Percentiles rank a stretch among this genome's conserved stretches.
Conservation (phyloP, 1,140 invertebrate species). For the Maniola jurtina region DNA sequence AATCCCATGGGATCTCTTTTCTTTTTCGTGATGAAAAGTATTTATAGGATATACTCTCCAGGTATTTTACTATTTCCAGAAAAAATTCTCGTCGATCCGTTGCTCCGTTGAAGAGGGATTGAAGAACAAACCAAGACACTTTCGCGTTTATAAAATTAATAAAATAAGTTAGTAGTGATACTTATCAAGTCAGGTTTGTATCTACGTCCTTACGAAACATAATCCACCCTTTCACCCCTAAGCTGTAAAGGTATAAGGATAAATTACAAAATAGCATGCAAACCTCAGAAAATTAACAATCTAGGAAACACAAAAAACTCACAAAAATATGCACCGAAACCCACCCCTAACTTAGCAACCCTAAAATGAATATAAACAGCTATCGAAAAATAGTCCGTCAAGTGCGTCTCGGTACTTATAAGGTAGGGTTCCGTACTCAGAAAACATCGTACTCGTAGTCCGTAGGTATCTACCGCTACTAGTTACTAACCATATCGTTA, state of each 20-base stretch:
- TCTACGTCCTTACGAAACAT: not conserved
- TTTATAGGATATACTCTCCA: too few species aligned
- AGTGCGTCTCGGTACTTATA: not conserved
- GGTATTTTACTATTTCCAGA: too few species aligned
- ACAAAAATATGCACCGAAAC: slow-evolving; percentile 13
- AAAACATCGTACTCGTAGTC: too few species aligned
- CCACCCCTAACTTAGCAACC: slow-evolving; percentile 13
- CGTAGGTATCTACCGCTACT: too few species aligned
- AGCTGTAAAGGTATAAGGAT: not conserved
- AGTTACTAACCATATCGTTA: too few species aligned
- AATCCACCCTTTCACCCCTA: not conserved
- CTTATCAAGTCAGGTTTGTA: not conserved
- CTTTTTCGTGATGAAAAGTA: too few species aligned
- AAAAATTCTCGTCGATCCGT: too few species aligned
- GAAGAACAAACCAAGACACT: too few species aligned
- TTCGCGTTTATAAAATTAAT: too few species aligned
- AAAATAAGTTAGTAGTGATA: not conserved
- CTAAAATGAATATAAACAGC: slow-evolving; percentile 18
- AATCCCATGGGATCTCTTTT: too few species aligned
- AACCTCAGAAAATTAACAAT: slow-evolving; percentile 11
- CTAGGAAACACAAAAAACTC: slow-evolving; percentile 3
- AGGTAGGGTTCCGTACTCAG: not conserved
- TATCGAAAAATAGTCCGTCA: slow-evolving; percentile 8
- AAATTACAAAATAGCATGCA: slow-evolving; percentile 4
- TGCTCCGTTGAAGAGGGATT: too few species aligned